phyloP scores from a whole-genome alignment of 2,113 vertebrate genomes.

The Xiphorhynchus elegans region DNA sequence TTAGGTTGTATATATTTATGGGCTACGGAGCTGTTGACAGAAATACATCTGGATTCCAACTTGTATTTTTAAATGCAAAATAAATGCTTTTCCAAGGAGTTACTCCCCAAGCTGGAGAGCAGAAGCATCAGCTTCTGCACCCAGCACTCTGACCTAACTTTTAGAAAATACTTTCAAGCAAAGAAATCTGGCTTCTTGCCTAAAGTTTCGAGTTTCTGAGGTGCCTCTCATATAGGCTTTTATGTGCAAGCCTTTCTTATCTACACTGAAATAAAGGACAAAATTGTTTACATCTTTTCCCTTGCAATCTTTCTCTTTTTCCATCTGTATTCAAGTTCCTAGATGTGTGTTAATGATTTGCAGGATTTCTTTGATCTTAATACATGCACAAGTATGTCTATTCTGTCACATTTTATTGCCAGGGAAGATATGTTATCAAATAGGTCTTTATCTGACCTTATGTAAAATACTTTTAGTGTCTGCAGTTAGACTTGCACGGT shows the following conservation, averaged over 20 bases:
- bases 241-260: background rate
- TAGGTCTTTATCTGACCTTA: background rate
- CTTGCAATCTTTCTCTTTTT: background rate
- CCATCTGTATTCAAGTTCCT: background rate
- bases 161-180: slow-evolving; percentile 4
- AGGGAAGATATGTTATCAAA: background rate
- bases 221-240: background rate
- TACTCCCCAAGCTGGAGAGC: background rate
- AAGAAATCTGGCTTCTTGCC: background rate
- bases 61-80: slow-evolving; percentile 16
- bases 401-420: background rate
- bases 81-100: background rate
- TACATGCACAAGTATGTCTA: background rate
- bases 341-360: background rate
- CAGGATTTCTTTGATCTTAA: background rate
- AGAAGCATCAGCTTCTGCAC: background rate
- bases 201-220: background rate
- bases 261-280: background rate
- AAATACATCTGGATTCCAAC: background rate
- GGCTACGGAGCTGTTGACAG: background rate
- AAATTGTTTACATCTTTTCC: background rate
- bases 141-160: slow-evolving; percentile 1
- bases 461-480: background rate
- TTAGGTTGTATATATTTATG: background rate
- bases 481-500: background rate